Base-by-base conservation (phyloP, 1,140 invertebrate species). In the Gonatopus flavifemur region DNA sequence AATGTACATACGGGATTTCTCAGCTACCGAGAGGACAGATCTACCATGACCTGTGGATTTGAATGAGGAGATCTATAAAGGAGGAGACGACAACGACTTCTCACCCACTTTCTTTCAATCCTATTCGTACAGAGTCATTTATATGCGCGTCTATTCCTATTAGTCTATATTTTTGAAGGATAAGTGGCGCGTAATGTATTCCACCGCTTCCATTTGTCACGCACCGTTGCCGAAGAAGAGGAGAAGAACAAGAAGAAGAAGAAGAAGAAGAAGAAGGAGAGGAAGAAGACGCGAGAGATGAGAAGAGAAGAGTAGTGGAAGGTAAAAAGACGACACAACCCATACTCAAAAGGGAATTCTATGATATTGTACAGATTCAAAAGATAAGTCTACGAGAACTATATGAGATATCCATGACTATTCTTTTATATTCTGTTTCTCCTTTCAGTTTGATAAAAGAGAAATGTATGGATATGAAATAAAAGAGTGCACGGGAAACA, bases 101-200 rank as follows among this genome's bases (percentile, higher is more conserved):
- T 44, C 39, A 19, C 47, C 30, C 44, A 16, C 22, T 57, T 43
- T 44, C 52, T 48, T 51, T 60, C 41, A 45, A 50, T 35, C 30
- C 8, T 21, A 22, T 5, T 24, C 22, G 42, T 33, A 28, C 21
- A 28, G 46, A 35, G 31, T 31, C 55, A 39, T 59, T 50, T 50
- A 38, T 58, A 49, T 30, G 22, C 48, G n/a, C 35, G n/a, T 24
- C 28, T 37, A 56, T 25, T 52, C 49, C 53, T 52, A 62, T 56
- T 62, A 60, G 53, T 59, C 42, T 24, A 62, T 49, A 60, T 60
- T 56, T 57, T 49, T 36, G 15, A 49, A 40, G 39, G 45, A 53
- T 57, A 53, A 60, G 46, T 49, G 30, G 35, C 48, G 53, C 28
- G 46, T 62, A 60, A 62, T 53, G 20, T 62, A 62, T 60, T 60